Evolutionary conservation across 2,888 invertebrate species (phyloP), one percentile per base, ranked within the genome.

Genomic region (Dicroscelio sp.): DNA sequence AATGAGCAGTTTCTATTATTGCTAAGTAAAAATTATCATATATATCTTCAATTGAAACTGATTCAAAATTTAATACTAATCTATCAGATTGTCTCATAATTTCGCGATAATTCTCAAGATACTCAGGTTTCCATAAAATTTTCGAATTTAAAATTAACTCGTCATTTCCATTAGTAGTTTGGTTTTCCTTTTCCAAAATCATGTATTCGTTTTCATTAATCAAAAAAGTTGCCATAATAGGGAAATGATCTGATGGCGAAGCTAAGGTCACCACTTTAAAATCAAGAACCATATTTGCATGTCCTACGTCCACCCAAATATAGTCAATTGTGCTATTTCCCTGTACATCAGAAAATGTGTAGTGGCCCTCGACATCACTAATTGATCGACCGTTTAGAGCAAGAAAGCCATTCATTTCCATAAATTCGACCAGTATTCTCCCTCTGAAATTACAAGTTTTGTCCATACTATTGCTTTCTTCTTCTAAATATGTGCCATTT

Each of bases 221-320:
- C 4, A 52, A 52, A n/a, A 52, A n/a, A 5, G 52, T 20, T 52
- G n/a, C n/a, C 4, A n/a, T 27, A 60, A 79, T 31, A 0, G 79
- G 79, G 17, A 79, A 79, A 20, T 79, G 79, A n/a, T 79, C 79
- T 31, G 79, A 79, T 30, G 31, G 31, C 1, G 65, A 33, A 1
- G n/a, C 65, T n/a, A 38, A 1, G 17, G 12, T 3, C 23, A 25
- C 17, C n/a, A 79, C 65, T 2, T 25, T 1, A 31, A 79, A 79
- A 35, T 79, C 65, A 10, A 12, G 4, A 8, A 79, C 31, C 14
- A 30, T 25, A 8, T 79, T 30, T 27, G 23, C 65, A n/a, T 79
- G 79, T 2, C 27, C 63, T 5, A 65, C n/a, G 23, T 79, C 48
- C 5, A 79, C n/a, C 79, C 79, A 79, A 10, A 75, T 52, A 33